Conservation (phyloP, 2,113 vertebrate species). For the Siniperca knerii region DNA sequence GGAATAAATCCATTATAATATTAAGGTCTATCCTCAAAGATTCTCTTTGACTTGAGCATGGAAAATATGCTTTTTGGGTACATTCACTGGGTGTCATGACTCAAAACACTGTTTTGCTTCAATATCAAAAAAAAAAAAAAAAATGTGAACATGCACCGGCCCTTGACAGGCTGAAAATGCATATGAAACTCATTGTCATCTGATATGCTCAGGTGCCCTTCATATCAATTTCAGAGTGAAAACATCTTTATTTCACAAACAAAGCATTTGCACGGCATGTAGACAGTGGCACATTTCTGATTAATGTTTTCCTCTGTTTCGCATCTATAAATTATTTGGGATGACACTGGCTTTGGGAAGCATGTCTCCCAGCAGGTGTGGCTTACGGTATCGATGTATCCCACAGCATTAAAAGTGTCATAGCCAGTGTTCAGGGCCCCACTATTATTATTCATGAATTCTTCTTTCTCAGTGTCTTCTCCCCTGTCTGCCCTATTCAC, state of each 20-base stretch:
- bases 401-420: conserved; percentile 56
- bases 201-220: conserved; percentile 15
- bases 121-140: conserved; percentile 7
- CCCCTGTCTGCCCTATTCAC: conserved; percentile 19
- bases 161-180: not conserved
- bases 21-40: not conserved
- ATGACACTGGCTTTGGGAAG: conserved; percentile 60
- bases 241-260: conserved; percentile 42
- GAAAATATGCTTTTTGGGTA: not conserved
- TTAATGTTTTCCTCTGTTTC: conserved; percentile 56
- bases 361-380: conserved; percentile 54
- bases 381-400: conserved; percentile 67
- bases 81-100: not conserved
- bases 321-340: conserved; percentile 61
- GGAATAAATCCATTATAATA: too few species aligned
- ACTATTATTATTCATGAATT: conserved; percentile 70
- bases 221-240: conserved; percentile 29
- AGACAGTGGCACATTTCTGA: conserved; percentile 47
- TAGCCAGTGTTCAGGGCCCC: conserved; percentile 38
- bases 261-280: conserved; percentile 22
- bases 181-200: not conserved
- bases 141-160: not conserved
- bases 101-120: conserved; percentile 8
- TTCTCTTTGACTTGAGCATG: conserved; percentile 3
- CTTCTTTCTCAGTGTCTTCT: conserved; percentile 36